Base-by-base conservation (phyloP, 2,113 vertebrate species). In the Jacana jacana region DNA sequence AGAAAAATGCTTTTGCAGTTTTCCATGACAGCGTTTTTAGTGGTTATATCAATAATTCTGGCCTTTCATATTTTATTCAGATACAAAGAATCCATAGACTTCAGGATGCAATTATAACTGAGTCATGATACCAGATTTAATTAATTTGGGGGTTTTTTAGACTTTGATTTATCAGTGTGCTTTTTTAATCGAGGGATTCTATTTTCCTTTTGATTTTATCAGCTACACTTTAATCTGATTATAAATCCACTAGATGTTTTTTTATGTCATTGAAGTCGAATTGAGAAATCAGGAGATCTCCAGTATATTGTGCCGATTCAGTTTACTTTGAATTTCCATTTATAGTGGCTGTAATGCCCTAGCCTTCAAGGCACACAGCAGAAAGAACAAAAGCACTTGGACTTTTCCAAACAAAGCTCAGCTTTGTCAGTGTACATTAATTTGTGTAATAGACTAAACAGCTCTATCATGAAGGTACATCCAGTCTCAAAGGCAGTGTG, bases 331-430 rank as follows among this genome's bases (percentile, higher is more conserved):
- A n/a, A 25, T 77, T 93, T 84, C 78, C 6, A 15, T 81, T 87
- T 77, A 44, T 65, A 28, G 40, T 85, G 65, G 10, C 65, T 81
- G 10, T 81, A 78, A 51, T 63, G 55, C 72, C n/a, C 35, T 8
- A 69, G 19, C 25, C 28, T 91, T 83, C 57, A 55, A 61, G 79
- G 40, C 28, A 57, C 5, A 10, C 24, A 71, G 18, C 40, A 91
- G 57, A 92, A 92, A 65, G 37, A 83, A 54, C 2, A 28, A 70
- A 95, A 44, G 11, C 18, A 31, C 22, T 92, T 68, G 72, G 42
- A 76, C 76, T 81, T 86, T 88, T 91, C 51, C 61, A 86, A 17
- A 20, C 17, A 68, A 64, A 89, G 17, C 15, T 96, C 78, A 77
- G 22, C n/a, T 91, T 93, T 81, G 37, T 94, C 48, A 27, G 1